Evolutionary conservation across 2,113 vertebrate genomes (phyloP).

Genomic region (Cricetomys ansorgei): DNA sequence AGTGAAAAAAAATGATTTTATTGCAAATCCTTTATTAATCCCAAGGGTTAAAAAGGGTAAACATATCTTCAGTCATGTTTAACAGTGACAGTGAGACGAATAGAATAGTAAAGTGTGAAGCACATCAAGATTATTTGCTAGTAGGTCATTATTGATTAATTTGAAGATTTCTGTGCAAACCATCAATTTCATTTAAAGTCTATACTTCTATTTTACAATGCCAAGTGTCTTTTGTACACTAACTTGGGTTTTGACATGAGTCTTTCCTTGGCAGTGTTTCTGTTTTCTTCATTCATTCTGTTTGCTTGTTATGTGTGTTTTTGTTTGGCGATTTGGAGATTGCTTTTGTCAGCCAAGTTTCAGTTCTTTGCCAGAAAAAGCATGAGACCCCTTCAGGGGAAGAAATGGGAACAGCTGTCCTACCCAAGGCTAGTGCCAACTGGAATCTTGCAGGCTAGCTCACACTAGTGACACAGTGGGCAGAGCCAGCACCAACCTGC

Average conservation of each 20-base stretch:
- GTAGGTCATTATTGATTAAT: constrained; percentile 28
- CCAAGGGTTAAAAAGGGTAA: not conserved
- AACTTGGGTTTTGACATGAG: constrained; percentile 43
- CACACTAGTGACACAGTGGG: not conserved
- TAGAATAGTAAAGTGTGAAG: constrained; percentile 17
- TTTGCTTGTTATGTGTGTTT: not conserved
- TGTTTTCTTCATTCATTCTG: not conserved
- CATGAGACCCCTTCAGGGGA: constrained; percentile 56
- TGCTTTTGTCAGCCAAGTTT: not conserved
- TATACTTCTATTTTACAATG: not conserved
- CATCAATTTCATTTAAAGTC: not conserved
- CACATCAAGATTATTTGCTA: not conserved
- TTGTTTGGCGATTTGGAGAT: not conserved
- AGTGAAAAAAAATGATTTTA: not conserved
- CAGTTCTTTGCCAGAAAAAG: constrained; percentile 31
- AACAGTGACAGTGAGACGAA: not conserved
- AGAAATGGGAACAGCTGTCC: constrained; percentile 71
- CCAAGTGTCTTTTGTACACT: constrained; percentile 50
- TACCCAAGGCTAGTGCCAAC: not conserved
- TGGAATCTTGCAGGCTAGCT: constrained; percentile 53
- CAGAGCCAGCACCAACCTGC: constrained; percentile 13
- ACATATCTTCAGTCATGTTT: not conserved
- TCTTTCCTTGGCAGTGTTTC: constrained; percentile 47
- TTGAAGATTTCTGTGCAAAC: not conserved
- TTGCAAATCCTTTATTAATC: not conserved